Evolutionary conservation across 1,140 invertebrate genomes (phyloP), one percentile per base, ranked within the genome.

Genomic region (Zaprionus lachaisei): DNA sequence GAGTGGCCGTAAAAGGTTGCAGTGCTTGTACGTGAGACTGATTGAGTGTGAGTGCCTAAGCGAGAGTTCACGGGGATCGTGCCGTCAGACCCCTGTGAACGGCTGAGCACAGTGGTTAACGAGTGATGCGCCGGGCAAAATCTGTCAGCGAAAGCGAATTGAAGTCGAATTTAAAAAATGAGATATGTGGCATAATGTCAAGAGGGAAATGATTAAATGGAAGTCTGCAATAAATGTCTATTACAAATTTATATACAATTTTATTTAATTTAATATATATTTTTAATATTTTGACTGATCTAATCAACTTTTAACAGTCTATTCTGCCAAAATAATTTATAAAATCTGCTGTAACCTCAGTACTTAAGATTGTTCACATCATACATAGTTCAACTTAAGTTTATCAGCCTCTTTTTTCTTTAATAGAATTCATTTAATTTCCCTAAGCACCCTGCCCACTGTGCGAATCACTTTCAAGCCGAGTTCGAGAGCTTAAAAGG

Each of bases 1-100:
- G 81, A 72, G 83, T 77, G 79, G 79, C 68, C 80, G 49, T 72
- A 73, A 86, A 86, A 86, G 80, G 74, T 71, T 82, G 74, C 20
- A 55, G 54, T 76, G 34, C 68, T 76, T 72, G 60, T 70, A 15
- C 38, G 38, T 51, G 62, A 49, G 66, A 54, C 34, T 26, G 63
- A 41, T 15, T n/a, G 11, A 56, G 72, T 64, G 66, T 65, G 72
- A 63, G 80, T 66, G 67, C 73, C 64, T 73, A 63, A 58, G 60
- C 65, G 65, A 72, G 78, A 89, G 83, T 87, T 89, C 71, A 87
- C 85, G 72, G 84, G 78, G 83, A 87, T 87, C 83, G 83, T 79
- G 83, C 17, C 71, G 62, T 61, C 65, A 82, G 71, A 82, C 83
- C 64, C 79, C 63, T 67, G 49, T 22, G 31, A 63, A 22, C 31